phyloP scores from a whole-genome alignment of 2,113 vertebrate genomes.

The Plecturocebus donacophilus region DNA sequence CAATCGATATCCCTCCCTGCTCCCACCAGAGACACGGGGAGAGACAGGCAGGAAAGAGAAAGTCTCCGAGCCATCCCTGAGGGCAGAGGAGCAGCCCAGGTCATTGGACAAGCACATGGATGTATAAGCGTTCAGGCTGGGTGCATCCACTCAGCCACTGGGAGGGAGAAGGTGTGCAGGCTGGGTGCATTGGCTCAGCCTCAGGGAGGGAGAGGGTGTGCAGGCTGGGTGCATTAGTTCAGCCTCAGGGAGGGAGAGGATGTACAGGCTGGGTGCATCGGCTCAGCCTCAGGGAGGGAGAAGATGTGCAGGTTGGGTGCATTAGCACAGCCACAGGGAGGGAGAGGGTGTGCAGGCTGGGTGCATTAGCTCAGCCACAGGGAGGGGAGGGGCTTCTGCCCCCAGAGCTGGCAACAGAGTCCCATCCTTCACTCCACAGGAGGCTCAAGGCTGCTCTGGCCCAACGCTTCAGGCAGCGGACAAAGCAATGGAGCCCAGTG shows the following conservation, averaged over 20 bases:
- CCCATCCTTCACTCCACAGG: fast-evolving
- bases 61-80: background rate
- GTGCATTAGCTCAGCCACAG: fast-evolving
- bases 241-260: fast-evolving
- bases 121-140: too few species aligned
- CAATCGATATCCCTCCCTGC: too few species aligned
- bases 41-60: background rate
- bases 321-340: too few species aligned
- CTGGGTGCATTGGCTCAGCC: fast-evolving
- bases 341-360: too few species aligned
- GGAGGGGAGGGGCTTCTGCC: fast-evolving
- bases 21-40: fast-evolving
- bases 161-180: too few species aligned
- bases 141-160: fast-evolving
- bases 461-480: fast-evolving
- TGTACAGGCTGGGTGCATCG: fast-evolving
- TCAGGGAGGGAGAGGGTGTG: too few species aligned
- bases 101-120: background rate
- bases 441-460: too few species aligned
- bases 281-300: too few species aligned
- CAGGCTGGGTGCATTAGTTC: too few species aligned
- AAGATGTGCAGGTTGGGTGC: too few species aligned
- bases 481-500: background rate
- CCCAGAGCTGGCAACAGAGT: fast-evolving
- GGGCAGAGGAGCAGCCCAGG: background rate